phyloP scores from a whole-genome alignment of 2,113 vertebrate species.

The Butastur rufipennis region DNA sequence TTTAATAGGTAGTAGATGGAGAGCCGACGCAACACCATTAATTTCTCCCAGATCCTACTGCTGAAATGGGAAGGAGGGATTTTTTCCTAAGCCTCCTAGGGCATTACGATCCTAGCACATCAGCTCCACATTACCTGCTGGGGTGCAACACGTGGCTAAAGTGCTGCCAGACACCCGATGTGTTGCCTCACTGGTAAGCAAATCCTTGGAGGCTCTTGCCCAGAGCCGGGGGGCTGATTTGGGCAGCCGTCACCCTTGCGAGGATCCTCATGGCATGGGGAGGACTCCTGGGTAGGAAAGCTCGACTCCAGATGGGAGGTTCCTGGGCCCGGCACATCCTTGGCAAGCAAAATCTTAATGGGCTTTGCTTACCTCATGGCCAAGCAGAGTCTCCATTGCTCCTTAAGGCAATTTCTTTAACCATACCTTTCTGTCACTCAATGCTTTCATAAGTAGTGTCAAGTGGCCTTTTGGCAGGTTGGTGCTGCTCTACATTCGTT shows the following conservation, averaged over 20 bases:
- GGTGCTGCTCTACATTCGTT: not conserved
- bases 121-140: fast-evolving
- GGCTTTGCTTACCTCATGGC: not conserved
- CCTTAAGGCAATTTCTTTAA: not conserved
- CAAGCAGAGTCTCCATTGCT: fast-evolving
- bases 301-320: not conserved
- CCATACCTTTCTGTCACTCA: not conserved
- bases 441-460: not conserved
- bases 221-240: fast-evolving
- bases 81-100: not conserved
- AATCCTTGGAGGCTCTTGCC: not conserved
- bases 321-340: fast-evolving
- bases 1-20: not conserved
- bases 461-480: not conserved
- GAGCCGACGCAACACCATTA: not conserved
- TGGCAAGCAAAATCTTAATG: not conserved
- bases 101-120: not conserved
- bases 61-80: not conserved
- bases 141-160: fast-evolving
- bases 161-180: fast-evolving
- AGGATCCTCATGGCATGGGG: not conserved
- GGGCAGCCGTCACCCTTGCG: not conserved
- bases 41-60: not conserved
- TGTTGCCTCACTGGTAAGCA: fast-evolving
- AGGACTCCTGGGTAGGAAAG: not conserved